phyloP scores from a whole-genome alignment of 1,140 invertebrate genomes.

The Drosophila biarmipes region DNA sequence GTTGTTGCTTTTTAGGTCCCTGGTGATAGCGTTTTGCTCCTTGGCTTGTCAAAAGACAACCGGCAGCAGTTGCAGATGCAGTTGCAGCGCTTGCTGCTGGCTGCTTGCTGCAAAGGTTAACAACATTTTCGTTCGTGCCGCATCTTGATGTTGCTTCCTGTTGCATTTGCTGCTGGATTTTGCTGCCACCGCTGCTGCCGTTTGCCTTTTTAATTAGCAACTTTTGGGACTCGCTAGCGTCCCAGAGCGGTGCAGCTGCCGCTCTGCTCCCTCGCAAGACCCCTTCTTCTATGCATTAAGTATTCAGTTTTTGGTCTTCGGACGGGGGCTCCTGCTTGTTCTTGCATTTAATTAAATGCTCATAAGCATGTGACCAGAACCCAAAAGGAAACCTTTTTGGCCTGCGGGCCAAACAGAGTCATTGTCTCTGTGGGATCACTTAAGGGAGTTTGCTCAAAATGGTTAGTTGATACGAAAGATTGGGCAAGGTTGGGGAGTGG shows the following conservation, averaged over 20 bases:
- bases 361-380: constrained; percentile 74
- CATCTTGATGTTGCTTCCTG: constrained; percentile 79
- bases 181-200: constrained; percentile 55
- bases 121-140: constrained; percentile 80
- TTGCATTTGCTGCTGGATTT: constrained; percentile 48
- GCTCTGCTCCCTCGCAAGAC: constrained; percentile 3
- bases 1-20: constrained; percentile 68
- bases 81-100: constrained; percentile 10
- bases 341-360: constrained; percentile 83
- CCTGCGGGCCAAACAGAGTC: constrained; percentile 60
- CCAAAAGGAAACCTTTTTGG: constrained; percentile 36
- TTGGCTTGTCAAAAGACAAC: constrained; percentile 78
- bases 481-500: neutral
- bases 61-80: constrained; percentile 42
- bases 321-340: constrained; percentile 51
- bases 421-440: constrained; percentile 60
- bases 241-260: constrained; percentile 53
- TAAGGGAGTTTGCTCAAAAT: constrained; percentile 11
- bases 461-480: neutral
- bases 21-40: constrained; percentile 79
- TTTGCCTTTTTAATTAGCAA: constrained; percentile 82
- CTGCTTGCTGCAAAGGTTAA: constrained; percentile 64
- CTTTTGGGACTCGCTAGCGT: constrained; percentile 72
- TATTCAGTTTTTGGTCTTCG: constrained; percentile 68
- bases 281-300: constrained; percentile 63